Base-by-base conservation (phyloP, 1,140 invertebrate genomes). In the Tribolium castaneum region DNA sequence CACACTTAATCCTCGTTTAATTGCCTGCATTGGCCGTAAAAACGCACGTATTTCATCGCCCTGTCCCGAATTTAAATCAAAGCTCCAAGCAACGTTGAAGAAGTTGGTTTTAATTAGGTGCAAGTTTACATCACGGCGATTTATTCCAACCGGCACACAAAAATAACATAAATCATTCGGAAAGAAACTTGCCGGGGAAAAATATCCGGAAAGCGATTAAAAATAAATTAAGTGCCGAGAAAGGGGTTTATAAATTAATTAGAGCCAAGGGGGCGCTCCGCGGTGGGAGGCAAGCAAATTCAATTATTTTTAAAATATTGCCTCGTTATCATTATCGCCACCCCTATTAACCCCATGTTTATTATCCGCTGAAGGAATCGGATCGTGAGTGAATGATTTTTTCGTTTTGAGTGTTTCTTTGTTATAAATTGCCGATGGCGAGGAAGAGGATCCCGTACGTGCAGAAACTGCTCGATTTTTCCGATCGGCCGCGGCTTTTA, bases 181-280 rank as follows among this genome's bases (percentile, higher is more conserved):
- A 52, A 72, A 72, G 70, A 70, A 62, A 66, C 25, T 66, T 66
- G 25, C 59, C 59, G 45, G n/a, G 71, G 71, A 52, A 73, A 66
- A 66, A 73, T 73, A 73, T 73, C 71, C 52, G 71, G 39, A 72
- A 73, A 73, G 71, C 52, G 71, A 73, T 73, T 73, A 73, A 73
- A 73, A 73, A 73, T 73, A 73, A 73, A 73, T 73, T 54, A 35
- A 73, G 71, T 73, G 35, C 45, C 12, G 30, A n/a, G 25, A 54
- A 73, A 73, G 45, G 71, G 71, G 71, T 54, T 73, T 73, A 73
- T 52, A 54, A 73, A 73, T 73, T 73, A 52, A 73, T 73, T 73
- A 73, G 52, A 73, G 51, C 22, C 52, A 73, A n/a, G 22, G 16
- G 70, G 30, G 9, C 12, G 19, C 14, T 3, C 16, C n/a, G 10